Evolutionary conservation across 2,113 vertebrate genomes (phyloP).

Genomic region (Empidonax traillii): DNA sequence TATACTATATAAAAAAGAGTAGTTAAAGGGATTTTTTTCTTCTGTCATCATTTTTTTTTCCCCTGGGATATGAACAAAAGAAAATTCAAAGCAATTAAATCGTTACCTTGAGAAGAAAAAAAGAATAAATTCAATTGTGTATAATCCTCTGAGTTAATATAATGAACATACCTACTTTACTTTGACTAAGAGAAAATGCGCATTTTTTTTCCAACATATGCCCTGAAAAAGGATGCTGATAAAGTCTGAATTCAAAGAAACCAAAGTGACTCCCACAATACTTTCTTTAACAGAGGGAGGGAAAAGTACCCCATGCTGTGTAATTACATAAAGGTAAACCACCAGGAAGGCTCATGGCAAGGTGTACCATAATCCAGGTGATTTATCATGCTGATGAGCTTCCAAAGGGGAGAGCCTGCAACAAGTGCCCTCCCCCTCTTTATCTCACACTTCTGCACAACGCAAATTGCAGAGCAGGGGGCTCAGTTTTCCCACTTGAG

Average conservation of each 20-base stretch:
- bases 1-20: accelerated
- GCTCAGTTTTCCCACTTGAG: neutral
- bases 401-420: neutral
- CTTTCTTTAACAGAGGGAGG: neutral
- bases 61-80: neutral
- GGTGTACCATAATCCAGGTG: neutral
- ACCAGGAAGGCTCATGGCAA: neutral
- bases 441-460: neutral
- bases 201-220: neutral
- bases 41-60: accelerated
- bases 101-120: neutral
- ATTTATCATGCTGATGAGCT: neutral
- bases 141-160: neutral
- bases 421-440: neutral
- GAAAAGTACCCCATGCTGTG: neutral
- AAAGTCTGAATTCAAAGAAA: neutral
- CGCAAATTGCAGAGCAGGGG: neutral
- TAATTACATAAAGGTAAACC: neutral
- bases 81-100: neutral
- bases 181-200: neutral
- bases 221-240: neutral
- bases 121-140: no score
- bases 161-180: neutral
- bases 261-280: neutral
- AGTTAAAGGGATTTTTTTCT: neutral